A percentile compares a stretch with the other conserved stretches of the same genome.
Conservation (phyloP, 2,888 invertebrate genomes). For the Eupithecia insigniata region DNA sequence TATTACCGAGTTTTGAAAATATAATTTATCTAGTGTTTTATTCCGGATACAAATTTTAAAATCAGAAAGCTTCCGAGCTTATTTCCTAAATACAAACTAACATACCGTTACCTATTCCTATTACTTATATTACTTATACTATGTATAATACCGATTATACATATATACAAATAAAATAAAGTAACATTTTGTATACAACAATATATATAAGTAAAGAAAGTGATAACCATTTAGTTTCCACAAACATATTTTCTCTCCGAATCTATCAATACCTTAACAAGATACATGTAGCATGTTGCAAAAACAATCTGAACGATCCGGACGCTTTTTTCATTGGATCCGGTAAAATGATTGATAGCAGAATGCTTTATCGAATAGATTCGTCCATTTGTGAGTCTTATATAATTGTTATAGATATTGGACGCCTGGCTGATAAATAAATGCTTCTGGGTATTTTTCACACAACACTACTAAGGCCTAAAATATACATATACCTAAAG, state of each 20-base stretch:
- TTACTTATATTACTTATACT: no score
- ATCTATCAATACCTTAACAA: slow-evolving; percentile 10
- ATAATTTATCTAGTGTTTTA: no score
- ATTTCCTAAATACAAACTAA: no score
- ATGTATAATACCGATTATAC: no score
- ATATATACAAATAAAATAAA: no score
- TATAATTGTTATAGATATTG: neutral
- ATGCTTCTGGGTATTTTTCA: neutral
- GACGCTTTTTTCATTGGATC: slow-evolving; percentile 47
- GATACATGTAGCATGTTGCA: slow-evolving; percentile 39
- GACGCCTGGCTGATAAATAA: neutral
- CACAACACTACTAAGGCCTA: neutral
- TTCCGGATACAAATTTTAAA: no score
- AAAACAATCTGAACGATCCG: slow-evolving; percentile 52
- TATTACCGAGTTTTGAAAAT: no score
- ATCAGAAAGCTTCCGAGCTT: no score
- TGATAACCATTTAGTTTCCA: neutral
- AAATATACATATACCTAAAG: no score
- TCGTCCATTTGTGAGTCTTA: neutral
- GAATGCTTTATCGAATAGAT: neutral
- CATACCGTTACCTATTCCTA: no score
- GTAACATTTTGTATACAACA: neutral
- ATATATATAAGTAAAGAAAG: neutral
- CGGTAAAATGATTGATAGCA: slow-evolving; percentile 57
- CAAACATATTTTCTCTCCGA: neutral